A percentile compares a stretch with the other conserved stretches of the same genome.
phyloP scores from a whole-genome alignment of 2,113 vertebrate species.

The Cairina moschata region DNA sequence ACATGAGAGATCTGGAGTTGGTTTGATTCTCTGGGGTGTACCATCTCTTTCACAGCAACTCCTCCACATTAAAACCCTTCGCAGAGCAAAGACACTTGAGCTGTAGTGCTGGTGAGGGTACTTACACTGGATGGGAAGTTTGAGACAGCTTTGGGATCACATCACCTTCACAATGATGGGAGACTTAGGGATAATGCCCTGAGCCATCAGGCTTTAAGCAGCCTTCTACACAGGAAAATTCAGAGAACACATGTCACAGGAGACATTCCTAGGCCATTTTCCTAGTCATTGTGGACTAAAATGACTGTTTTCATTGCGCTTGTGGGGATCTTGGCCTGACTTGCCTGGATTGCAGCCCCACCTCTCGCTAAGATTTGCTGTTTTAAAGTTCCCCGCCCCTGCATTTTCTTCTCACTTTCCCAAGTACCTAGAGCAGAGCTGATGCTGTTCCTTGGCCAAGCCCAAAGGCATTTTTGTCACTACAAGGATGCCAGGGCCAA shows the following conservation, averaged over 20 bases:
- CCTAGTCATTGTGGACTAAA: not conserved
- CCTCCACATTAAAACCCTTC: not conserved
- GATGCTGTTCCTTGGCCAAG: not conserved
- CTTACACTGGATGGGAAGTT: not conserved
- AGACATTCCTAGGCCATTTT: not conserved
- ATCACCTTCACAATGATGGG: fast-evolving
- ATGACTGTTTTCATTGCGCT: not conserved
- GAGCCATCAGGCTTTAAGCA: not conserved
- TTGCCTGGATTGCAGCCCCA: not conserved
- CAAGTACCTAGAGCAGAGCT: not conserved
- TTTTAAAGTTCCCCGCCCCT: not conserved
- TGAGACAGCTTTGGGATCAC: not conserved
- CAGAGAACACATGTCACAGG: not conserved
- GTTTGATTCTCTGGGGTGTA: not conserved
- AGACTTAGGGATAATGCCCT: not conserved
- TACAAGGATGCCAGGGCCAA: not conserved
- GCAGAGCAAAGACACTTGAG: not conserved
- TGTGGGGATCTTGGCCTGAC: not conserved
- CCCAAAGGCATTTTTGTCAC: not conserved
- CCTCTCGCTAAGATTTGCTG: not conserved
- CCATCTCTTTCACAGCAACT: not conserved
- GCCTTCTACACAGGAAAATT: not conserved
- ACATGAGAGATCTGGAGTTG: not conserved
- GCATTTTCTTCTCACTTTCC: not conserved
- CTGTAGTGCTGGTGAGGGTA: not conserved